Conservation (phyloP, 2,888 invertebrate species). For the Oscheius sp. region DNA sequence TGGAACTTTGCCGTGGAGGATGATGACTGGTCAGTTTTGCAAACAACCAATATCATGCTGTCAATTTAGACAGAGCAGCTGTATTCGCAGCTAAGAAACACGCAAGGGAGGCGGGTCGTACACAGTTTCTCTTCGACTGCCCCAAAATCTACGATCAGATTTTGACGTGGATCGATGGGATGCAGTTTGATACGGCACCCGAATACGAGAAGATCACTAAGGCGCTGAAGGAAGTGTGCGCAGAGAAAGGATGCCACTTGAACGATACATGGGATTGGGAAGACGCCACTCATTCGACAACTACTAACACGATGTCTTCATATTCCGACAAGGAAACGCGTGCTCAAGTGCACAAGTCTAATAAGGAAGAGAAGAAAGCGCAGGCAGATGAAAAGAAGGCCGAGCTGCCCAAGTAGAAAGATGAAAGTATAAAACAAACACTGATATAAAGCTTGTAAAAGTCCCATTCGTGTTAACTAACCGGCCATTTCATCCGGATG, state of each 20-base stretch:
- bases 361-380: neutral
- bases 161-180: slow-evolving; percentile 56
- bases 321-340: slow-evolving; percentile 39
- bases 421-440: neutral
- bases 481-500: slow-evolving; percentile 75
- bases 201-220: slow-evolving; percentile 56
- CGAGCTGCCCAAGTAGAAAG: neutral
- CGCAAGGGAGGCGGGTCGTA: slow-evolving; percentile 40
- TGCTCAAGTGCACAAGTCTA: neutral
- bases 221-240: slow-evolving; percentile 51
- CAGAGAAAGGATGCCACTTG: slow-evolving; percentile 44
- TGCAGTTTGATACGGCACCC: slow-evolving; percentile 57
- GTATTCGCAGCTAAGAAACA: slow-evolving; percentile 55
- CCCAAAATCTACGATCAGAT: slow-evolving; percentile 57
- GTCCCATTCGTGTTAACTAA: neutral
- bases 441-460: neutral
- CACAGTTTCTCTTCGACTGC: slow-evolving; percentile 54
- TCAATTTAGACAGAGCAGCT: slow-evolving; percentile 46
- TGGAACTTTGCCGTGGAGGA: slow-evolving; percentile 64
- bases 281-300: slow-evolving; percentile 53
- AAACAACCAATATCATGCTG: too few species aligned
- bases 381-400: slow-evolving; percentile 36
- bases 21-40: slow-evolving; percentile 48
- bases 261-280: slow-evolving; percentile 61
- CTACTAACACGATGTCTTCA: slow-evolving; percentile 43